These are phyloP conservation scores for Maccullochella peelii DNA, from an alignment of 2,113 vertebrate genomes.

Conservation along the genomic window DNA sequence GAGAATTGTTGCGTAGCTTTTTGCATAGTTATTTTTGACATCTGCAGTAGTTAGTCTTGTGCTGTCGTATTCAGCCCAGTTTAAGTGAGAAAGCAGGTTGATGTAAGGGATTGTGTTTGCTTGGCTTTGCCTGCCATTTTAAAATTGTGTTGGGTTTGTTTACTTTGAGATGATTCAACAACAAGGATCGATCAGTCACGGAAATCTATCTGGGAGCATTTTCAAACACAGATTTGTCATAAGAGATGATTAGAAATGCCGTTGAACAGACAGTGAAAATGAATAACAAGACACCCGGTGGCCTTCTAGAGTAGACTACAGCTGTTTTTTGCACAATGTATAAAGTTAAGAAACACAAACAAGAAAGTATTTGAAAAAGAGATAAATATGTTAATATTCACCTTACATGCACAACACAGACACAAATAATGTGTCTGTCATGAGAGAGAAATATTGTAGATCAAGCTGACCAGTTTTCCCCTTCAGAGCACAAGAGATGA, in stretches of 20 bases:
- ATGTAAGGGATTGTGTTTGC: conserved; percentile 12
- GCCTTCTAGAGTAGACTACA: conserved; percentile 79
- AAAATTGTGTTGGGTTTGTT: conserved; percentile 17
- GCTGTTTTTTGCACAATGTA: conserved; percentile 81
- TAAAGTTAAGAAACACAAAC: conserved; percentile 53
- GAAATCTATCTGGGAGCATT: conserved; percentile 28
- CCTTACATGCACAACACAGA: conserved; percentile 53
- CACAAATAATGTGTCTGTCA: conserved; percentile 40
- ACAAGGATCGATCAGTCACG: conserved; percentile 21
- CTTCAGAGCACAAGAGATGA: conserved; percentile 30
- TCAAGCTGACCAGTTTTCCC: conserved; percentile 28
- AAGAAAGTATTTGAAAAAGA: conserved; percentile 68
- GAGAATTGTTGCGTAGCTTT: conserved; percentile 1
- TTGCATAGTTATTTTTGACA: conserved; percentile 25
- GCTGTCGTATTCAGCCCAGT: conserved; percentile 16
- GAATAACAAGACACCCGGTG: conserved; percentile 73
- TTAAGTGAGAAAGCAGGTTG: not conserved
- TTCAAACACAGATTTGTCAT: conserved; percentile 21
- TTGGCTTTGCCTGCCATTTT: conserved; percentile 30
- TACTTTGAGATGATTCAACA: conserved; percentile 34
- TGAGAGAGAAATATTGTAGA: conserved; percentile 30
- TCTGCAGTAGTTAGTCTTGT: not conserved
- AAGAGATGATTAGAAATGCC: conserved; percentile 13
- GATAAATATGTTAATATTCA: conserved; percentile 53
- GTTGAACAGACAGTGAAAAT: conserved; percentile 37